Evolutionary conservation across 2,888 invertebrate species (phyloP), one percentile per base, ranked within the genome.

Genomic region (Pantelozetes paolii): DNA sequence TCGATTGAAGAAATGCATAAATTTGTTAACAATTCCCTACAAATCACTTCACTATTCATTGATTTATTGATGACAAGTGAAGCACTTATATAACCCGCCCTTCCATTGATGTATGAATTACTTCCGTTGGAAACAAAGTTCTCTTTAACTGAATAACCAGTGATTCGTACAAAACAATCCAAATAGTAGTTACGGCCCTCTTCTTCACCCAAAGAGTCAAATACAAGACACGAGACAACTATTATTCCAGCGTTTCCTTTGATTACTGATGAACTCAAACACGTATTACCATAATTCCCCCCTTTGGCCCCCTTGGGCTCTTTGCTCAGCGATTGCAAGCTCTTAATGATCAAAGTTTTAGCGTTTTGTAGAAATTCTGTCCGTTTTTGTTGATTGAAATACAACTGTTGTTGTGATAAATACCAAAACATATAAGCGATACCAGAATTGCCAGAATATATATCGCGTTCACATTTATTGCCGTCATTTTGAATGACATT

Each of bases 71-170:
- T 50, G n/a, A 50, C 20, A 50, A 50, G 6, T 15, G 50, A 50
- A 50, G 50, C 50, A 15, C n/a, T n/a, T n/a, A 50, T 50, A 50
- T 50, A 50, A 50, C 50, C 50, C 6, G 50, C 50, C 18, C 50
- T 50, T 20, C 50, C 50, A 9, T 50, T 18, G 18, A 50, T 11
- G 18, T 50, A 50, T 6, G 50, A 50, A 50, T 50, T 18, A 15
- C 50, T 50, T 50, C 50, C 50, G 50, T 50, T 20, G 5, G 50
- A 15, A 3, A n/a, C 15, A 15, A 18, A n/a, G 6, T 20, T 18
- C 5, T 50, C 50, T n/a, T 6, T 18, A 5, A 18, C 50, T n/a
- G 50, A 50, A 50, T n/a, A 50, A 18, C 20, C n/a, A 15, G 50
- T 18, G 9, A 50, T 5, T 50, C 50, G 50, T n/a, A 50, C 20